Base-by-base conservation (phyloP, 1,140 invertebrate genomes). In the Dreissena polymorpha region DNA sequence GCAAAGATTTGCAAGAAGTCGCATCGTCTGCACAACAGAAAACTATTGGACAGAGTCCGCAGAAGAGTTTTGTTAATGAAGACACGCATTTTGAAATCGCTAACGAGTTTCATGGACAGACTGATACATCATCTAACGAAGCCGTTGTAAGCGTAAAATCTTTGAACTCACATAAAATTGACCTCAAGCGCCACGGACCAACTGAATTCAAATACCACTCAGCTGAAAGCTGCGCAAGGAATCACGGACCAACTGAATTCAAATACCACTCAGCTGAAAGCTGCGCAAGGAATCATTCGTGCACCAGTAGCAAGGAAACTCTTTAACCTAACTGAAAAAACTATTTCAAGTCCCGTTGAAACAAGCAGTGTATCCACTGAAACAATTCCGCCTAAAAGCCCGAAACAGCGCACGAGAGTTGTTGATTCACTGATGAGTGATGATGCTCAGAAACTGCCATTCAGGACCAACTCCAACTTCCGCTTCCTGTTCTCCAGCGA, bases 391-490 rank as follows among this genome's bases (percentile, higher is more conserved):
- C 13, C 55, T 10, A 23, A n/a, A 51, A 39, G 0, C 13, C 21
- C 68, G 14, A 12, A 74, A 60, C 10, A 29, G 23, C 14, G 65
- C 72, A 51, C 27, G 63, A 65, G 65, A 51, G 63, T 76, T 21
- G 74, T 76, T 27, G 74, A 76, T 14, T 65, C 74, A 8, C 74
- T 76, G 14, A 76, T 76, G 74, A 29, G 63, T 13, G 74, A 64
- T 14, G 74, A 64, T 13, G 74, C 67, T 7, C 65, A 67, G 39
- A 76, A 63, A 51, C 55, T 76, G 53, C 74, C 74, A 64, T 67
- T 76, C n/a, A 65, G 53, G 55, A 76, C 74, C 13, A 76, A 76
- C 25, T 76, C 74, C 16, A 76, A 76, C 27, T 76, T 76, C 21
- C 21, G 74, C 8, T 76, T 76, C 39, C 23, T 76, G 23, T 76